Evolutionary conservation across 2,113 vertebrate species (phyloP).

Genomic region (Mesitornis unicolor): DNA sequence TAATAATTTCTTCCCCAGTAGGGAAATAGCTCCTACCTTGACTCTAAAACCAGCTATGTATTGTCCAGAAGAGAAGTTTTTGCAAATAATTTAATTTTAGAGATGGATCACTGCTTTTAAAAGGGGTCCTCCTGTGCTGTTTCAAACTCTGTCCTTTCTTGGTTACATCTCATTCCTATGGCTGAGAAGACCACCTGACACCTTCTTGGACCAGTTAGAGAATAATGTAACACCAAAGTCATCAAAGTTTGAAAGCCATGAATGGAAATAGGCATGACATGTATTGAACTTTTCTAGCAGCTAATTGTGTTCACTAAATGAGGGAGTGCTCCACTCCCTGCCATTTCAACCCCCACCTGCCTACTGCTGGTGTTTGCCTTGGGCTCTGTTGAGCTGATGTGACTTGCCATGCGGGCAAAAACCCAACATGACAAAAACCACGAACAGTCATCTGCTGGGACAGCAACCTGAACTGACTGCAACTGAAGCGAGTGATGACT

Average conservation of each 20-base stretch:
- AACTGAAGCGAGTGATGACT: not conserved
- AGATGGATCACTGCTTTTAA: not conserved
- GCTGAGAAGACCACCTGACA: not conserved
- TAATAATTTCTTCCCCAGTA: no score
- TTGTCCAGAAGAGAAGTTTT: not conserved
- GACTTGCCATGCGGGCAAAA: rapidly evolving
- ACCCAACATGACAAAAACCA: not conserved
- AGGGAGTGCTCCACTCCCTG: not conserved
- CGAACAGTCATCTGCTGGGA: not conserved
- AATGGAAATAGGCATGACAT: not conserved
- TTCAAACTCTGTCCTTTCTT: not conserved
- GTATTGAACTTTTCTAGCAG: not conserved
- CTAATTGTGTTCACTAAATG: not conserved
- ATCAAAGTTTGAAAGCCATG: not conserved
- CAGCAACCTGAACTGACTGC: not conserved
- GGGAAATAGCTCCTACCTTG: no score
- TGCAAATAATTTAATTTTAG: not conserved
- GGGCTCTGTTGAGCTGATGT: not conserved
- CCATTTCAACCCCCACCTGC: not conserved
- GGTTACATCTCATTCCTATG: not conserved
- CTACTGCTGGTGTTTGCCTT: not conserved
- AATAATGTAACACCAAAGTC: not conserved
- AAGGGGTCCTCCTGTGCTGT: not conserved
- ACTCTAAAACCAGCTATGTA: not conserved
- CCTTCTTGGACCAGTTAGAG: not conserved